Conservation (phyloP, 2,888 invertebrate genomes). For the Leucophenga maculata region DNA sequence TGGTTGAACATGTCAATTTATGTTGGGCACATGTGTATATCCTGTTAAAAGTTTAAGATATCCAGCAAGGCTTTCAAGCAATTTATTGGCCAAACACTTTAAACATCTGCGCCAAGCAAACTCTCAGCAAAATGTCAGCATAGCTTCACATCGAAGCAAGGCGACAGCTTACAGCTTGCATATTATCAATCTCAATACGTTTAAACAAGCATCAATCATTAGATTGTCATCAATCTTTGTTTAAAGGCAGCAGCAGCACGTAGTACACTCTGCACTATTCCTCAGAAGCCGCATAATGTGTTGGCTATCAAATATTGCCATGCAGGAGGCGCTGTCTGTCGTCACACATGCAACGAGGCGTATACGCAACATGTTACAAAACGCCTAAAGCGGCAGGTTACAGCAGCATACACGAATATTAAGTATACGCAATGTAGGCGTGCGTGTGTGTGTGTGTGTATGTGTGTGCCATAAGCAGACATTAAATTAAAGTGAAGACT, state of each 20-base stretch:
- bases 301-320: too few species aligned
- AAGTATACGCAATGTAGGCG: not conserved
- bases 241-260: not conserved
- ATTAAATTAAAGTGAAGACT: not conserved
- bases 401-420: not conserved
- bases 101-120: too few species aligned
- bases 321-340: too few species aligned
- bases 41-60: too few species aligned
- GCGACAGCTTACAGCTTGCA: not conserved
- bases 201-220: constrained; percentile 5
- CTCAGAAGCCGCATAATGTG: too few species aligned
- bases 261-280: not conserved
- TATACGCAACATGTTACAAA: constrained; percentile 10
- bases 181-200: constrained; percentile 1
- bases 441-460: not conserved
- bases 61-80: too few species aligned
- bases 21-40: too few species aligned
- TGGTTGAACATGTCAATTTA: too few species aligned
- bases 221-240: constrained; percentile 11
- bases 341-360: not conserved
- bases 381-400: too few species aligned
- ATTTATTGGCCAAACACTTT: too few species aligned
- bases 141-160: not conserved
- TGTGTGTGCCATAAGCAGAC: not conserved
- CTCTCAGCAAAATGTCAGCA: too few species aligned